These are phyloP conservation scores for Coregonus clupeaformis DNA, from an alignment of 2,113 vertebrate species.

Conservation along the genomic window DNA sequence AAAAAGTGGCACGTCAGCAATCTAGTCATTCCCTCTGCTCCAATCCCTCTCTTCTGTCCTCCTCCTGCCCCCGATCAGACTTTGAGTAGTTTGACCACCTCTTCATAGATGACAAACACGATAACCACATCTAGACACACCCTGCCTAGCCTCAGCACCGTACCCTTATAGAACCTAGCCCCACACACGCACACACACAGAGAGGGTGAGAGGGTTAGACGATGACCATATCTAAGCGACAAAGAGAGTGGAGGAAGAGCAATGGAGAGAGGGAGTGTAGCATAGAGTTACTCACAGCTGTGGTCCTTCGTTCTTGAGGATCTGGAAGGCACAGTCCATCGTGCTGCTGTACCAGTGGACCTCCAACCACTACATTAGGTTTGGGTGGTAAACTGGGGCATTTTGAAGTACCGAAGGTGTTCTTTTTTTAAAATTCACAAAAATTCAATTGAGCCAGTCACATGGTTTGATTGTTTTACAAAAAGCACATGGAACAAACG, in stretches of 20 bases:
- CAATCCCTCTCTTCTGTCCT: not conserved
- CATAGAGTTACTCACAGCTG: slow-evolving; percentile 74
- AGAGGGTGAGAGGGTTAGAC: not conserved
- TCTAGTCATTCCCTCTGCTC: not conserved
- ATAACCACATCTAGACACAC: slow-evolving; percentile 75
- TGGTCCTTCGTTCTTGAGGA: slow-evolving; percentile 78
- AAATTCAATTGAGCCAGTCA: too few relatives aligned
- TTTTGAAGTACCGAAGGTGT: too few relatives aligned
- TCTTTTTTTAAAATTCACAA: too few relatives aligned
- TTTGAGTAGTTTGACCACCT: slow-evolving; percentile 76
- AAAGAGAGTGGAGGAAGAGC: not conserved
- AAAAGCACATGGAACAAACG: slow-evolving; percentile 2
- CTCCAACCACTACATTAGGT: slow-evolving; percentile 71
- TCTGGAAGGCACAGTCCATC: slow-evolving; percentile 80
- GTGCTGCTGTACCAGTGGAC: slow-evolving; percentile 80
- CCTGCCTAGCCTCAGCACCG: slow-evolving; percentile 66
- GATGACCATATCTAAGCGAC: not conserved
- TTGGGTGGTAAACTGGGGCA: too few relatives aligned
- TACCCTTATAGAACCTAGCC: slow-evolving; percentile 78
- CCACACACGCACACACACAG: too few relatives aligned
- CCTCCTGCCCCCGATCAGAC: not conserved
- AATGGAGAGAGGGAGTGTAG: too few relatives aligned
- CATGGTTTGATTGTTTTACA: not conserved
- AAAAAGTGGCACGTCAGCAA: too few relatives aligned
- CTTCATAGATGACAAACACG: slow-evolving; percentile 76